Evolutionary conservation across 2,113 vertebrate species (phyloP).

Genomic region (Phyllostomus hastatus): DNA sequence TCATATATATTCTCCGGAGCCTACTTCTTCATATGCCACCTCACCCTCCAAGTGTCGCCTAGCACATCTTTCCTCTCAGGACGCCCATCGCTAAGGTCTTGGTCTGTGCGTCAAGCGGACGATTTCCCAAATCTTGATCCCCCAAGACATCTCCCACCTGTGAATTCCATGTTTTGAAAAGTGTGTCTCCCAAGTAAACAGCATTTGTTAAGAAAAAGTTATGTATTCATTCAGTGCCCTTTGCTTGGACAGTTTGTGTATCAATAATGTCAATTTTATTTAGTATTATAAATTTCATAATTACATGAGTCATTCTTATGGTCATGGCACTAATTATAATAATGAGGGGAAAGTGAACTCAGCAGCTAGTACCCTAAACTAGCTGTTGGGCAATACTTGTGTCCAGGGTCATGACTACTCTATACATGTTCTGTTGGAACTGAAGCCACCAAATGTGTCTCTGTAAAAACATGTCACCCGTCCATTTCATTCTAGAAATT

Average conservation of each 20-base stretch:
- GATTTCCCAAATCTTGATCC: background rate
- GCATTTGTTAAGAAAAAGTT: background rate
- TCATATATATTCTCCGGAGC: background rate
- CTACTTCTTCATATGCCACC: background rate
- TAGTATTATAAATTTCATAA: slow-evolving; percentile 6
- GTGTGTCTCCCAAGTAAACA: background rate
- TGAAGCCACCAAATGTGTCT: background rate
- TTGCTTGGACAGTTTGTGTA: background rate
- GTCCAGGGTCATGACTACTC: background rate
- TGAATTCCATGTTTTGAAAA: background rate
- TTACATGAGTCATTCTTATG: background rate
- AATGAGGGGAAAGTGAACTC: slow-evolving; percentile 38
- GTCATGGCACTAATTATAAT: slow-evolving; percentile 7
- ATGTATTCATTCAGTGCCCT: background rate
- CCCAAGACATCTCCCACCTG: background rate
- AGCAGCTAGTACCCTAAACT: background rate
- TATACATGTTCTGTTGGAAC: background rate
- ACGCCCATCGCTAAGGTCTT: background rate
- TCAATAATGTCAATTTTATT: slow-evolving; percentile 23
- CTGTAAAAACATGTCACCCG: background rate
- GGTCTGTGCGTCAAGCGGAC: background rate
- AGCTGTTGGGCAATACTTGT: background rate
- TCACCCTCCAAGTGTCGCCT: background rate
- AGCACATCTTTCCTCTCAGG: background rate
- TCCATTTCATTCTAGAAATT: background rate